Percentiles rank a stretch among this genome's conserved stretches.
Conservation (phyloP, 2,797 vertebrate genomes). For the Gastrophryne carolinensis region DNA sequence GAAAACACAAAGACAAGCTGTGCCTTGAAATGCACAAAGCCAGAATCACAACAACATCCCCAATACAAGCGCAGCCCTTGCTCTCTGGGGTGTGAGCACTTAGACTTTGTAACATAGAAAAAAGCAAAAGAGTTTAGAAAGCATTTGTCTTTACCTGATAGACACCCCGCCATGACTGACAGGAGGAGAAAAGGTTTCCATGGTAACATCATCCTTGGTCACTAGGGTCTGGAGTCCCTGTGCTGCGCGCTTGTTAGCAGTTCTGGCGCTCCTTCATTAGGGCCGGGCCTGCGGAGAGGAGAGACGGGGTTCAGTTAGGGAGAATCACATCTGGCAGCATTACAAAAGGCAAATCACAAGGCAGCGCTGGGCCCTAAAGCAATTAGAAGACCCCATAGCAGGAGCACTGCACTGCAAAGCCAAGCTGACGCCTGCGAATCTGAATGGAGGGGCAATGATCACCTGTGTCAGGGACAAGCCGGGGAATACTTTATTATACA, state of each 20-base stretch:
- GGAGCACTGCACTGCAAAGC: constrained; percentile 38
- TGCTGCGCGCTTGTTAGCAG: constrained; percentile 71
- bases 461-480: no score
- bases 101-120: no score
- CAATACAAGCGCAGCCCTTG: no score
- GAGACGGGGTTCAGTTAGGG: constrained; percentile 57
- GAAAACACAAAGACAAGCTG: no score
- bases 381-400: constrained; percentile 52
- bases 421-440: constrained; percentile 46
- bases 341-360: constrained; percentile 49
- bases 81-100: no score
- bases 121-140: constrained; percentile 20
- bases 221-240: constrained; percentile 68
- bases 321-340: constrained; percentile 42
- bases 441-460: no score
- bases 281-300: constrained; percentile 73
- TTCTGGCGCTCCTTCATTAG: constrained; percentile 83
- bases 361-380: constrained; percentile 29
- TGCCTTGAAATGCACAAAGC: no score
- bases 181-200: constrained; percentile 89
- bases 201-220: constrained; percentile 86
- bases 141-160: constrained; percentile 85
- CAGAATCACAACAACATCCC: no score
- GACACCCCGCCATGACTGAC: constrained; percentile 78
- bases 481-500: no score